Conservation (phyloP, 30 jellyfish, hydroid and myxozoan genomes). For the Clytia hemisphaerica region DNA sequence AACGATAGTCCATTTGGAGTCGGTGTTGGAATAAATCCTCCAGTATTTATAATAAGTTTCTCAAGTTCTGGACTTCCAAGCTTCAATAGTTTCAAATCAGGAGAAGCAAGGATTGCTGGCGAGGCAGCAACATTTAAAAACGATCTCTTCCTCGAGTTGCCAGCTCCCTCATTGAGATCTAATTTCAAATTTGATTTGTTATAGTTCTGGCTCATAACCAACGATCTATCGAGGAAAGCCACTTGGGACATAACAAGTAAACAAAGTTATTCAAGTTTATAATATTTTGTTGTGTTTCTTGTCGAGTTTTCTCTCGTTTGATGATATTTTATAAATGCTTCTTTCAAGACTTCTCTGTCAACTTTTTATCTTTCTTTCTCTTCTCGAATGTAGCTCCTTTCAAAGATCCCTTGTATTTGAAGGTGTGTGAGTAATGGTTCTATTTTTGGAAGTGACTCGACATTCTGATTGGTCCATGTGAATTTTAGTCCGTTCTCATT, state of each 20-base stretch:
- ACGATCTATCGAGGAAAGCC: constrained; percentile 43
- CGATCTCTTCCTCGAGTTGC: constrained; percentile 38
- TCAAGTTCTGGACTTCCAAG: constrained; percentile 92
- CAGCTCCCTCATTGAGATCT: constrained; percentile 55
- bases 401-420: constrained; percentile 37
- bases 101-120: constrained; percentile 64
- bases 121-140: constrained; percentile 65
- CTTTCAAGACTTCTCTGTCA: constrained; percentile 21
- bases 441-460: constrained; percentile 42
- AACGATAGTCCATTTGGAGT: constrained; percentile 55
- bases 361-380: constrained; percentile 31
- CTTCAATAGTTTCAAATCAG: constrained; percentile 76
- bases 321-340: too few relatives aligned
- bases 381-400: constrained; percentile 56
- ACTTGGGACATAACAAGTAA: constrained; percentile 52
- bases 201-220: constrained; percentile 61
- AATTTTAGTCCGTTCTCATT: neutral
- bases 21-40: constrained; percentile 93
- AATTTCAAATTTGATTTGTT: constrained; percentile 68
- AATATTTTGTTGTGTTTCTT: neutral
- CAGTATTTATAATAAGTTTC: constrained; percentile 67
- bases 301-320: neutral
- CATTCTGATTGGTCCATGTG: neutral
- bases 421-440: constrained; percentile 80
- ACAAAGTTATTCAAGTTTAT: neutral